These are phyloP conservation scores for human DNA, from an alignment of 2,113 vertebrate species.

Conservation along the genomic window GRCh38 chr2:191485501-191486000, in stretches of 20 bases:
- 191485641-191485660: background rate
- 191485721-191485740: background rate
- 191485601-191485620: background rate
- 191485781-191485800: background rate
- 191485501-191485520: background rate
- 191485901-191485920: background rate
- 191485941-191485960: background rate
- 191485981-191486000: background rate
- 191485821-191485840: background rate
- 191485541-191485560: background rate
- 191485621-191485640: background rate
- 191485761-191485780: background rate
- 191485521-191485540: background rate
- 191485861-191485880: background rate
- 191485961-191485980: background rate
- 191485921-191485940: background rate
- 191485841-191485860: background rate
- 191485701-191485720: background rate
- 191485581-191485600: background rate
- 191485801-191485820: background rate
- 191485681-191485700: background rate
- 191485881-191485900: background rate
- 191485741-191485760: background rate
- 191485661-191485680: background rate
- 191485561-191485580: too few species aligned